Evolutionary conservation across 37 sponge, comb jelly and placozoan species (phyloP).

Genomic region (Hormiphora californensis): DNA sequence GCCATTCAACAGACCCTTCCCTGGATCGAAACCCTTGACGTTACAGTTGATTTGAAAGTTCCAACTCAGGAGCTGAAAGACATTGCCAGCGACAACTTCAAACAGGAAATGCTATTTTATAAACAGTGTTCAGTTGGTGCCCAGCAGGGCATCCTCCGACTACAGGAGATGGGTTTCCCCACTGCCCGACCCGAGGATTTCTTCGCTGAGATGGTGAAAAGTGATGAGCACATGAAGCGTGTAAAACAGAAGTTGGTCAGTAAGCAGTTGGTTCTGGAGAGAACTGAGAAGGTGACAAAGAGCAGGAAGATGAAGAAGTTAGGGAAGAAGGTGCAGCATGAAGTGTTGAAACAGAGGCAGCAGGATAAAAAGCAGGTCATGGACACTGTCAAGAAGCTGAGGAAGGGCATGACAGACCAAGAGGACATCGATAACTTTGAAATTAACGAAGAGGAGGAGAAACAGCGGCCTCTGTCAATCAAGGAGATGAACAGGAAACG

Average conservation of each 20-base stretch:
- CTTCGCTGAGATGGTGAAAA: conserved; percentile 98
- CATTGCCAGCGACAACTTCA: conserved; percentile 5
- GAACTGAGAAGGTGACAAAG: conserved; percentile 79
- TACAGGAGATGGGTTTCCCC: not conserved
- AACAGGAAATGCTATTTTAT: conserved; percentile 52
- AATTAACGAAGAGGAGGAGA: not conserved
- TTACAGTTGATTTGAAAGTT: conserved; percentile 40
- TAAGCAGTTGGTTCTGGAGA: conserved; percentile 69
- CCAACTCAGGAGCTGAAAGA: not conserved
- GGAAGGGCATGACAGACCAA: conserved; percentile 22
- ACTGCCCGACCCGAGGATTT: conserved; percentile 65
- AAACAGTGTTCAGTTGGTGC: conserved; percentile 14
- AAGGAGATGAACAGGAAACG: conserved; percentile 35
- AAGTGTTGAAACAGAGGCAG: conserved; percentile 53
- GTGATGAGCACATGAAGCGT: conserved; percentile 94
- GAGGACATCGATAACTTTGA: conserved; percentile 40
- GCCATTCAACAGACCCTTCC: conserved; percentile 21
- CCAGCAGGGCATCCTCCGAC: conserved; percentile 13
- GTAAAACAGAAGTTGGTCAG: conserved; percentile 70
- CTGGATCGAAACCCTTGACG: conserved; percentile 26
- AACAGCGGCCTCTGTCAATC: not conserved
- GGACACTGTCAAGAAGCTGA: conserved; percentile 17
- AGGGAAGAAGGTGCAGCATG: conserved; percentile 80
- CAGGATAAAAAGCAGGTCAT: conserved; percentile 26
- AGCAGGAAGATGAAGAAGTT: conserved; percentile 76